Evolutionary conservation across 92 coral and sea anemone species (phyloP).

Genomic region (Plumapathes pennacea): DNA sequence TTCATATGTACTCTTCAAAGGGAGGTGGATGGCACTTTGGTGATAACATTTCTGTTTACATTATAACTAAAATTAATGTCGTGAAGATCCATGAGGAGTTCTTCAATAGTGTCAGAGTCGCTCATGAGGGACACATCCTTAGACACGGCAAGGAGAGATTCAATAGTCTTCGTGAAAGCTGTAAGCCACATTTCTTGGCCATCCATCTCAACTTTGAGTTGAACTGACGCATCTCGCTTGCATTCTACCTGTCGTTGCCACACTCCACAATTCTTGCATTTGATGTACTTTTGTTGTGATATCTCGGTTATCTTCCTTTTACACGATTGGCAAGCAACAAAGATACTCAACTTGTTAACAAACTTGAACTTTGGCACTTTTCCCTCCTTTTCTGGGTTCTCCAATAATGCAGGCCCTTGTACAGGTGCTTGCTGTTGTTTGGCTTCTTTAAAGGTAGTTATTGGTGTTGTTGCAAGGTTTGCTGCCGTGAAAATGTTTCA

Average conservation of each 20-base stretch:
- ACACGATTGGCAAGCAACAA: constrained; percentile 52
- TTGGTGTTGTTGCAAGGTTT: constrained; percentile 42
- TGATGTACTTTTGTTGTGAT: constrained; percentile 40
- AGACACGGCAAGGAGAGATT: constrained; percentile 31
- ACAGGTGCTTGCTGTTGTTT: constrained; percentile 24
- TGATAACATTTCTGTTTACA: constrained; percentile 33
- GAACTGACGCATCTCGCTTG: constrained; percentile 45
- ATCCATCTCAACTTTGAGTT: constrained; percentile 44
- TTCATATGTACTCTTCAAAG: too few species aligned
- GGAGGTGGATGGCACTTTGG: constrained; percentile 21
- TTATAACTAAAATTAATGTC: constrained; percentile 45
- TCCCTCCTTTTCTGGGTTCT: constrained; percentile 34
- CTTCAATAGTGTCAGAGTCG: constrained; percentile 49
- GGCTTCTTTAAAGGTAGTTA: constrained; percentile 38
- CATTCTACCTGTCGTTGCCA: constrained; percentile 41
- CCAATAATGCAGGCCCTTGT: constrained; percentile 35
- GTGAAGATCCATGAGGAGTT: constrained; percentile 33
- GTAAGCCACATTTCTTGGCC: constrained; percentile 57
- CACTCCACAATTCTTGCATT: constrained; percentile 57
- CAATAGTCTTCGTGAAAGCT: constrained; percentile 45
- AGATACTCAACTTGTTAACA: constrained; percentile 48
- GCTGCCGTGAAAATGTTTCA: constrained; percentile 55
- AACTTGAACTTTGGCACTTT: constrained; percentile 24
- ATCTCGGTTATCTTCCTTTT: constrained; percentile 51
- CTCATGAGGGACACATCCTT: constrained; percentile 27